Percentiles rank a stretch among this genome's conserved stretches.
Conservation (phyloP, 1,140 invertebrate genomes). For the Asbolus verrucosus region DNA sequence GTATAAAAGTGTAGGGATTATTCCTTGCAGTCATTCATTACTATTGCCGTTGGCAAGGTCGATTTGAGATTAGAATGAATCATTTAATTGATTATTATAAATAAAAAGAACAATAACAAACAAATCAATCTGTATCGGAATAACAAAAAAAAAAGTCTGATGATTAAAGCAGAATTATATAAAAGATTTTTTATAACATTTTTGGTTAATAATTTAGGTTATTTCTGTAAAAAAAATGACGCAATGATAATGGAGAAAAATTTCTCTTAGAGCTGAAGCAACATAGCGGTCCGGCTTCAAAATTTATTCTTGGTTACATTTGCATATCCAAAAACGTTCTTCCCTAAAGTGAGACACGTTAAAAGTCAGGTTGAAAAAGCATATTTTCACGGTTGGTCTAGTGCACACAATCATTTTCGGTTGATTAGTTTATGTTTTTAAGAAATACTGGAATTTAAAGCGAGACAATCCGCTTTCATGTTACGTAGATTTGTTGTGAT, state of each 20-base stretch:
- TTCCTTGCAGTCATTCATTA: background rate
- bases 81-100: background rate
- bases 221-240: too few relatives aligned
- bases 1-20: background rate
- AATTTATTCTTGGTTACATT: background rate
- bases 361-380: constrained; percentile 5
- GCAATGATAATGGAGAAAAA: too few relatives aligned
- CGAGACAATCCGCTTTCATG: constrained; percentile 46
- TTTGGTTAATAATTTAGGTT: too few relatives aligned
- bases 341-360: background rate
- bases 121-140: too few relatives aligned
- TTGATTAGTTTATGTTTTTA: constrained; percentile 46
- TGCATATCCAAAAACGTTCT: background rate
- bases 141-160: too few relatives aligned
- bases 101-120: too few relatives aligned
- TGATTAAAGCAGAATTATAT: too few relatives aligned
- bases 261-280: too few relatives aligned
- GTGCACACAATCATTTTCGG: constrained; percentile 44
- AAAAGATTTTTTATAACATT: too few relatives aligned
- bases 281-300: too few relatives aligned
- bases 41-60: constrained; percentile 15
- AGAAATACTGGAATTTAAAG: constrained; percentile 45
- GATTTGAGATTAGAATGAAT: background rate
- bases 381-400: constrained; percentile 40
- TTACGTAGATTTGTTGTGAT: constrained; percentile 37